Evolutionary conservation across 30 jellyfish, hydroid and myxozoan species (phyloP).

Genomic region (Clytia hemisphaerica): DNA sequence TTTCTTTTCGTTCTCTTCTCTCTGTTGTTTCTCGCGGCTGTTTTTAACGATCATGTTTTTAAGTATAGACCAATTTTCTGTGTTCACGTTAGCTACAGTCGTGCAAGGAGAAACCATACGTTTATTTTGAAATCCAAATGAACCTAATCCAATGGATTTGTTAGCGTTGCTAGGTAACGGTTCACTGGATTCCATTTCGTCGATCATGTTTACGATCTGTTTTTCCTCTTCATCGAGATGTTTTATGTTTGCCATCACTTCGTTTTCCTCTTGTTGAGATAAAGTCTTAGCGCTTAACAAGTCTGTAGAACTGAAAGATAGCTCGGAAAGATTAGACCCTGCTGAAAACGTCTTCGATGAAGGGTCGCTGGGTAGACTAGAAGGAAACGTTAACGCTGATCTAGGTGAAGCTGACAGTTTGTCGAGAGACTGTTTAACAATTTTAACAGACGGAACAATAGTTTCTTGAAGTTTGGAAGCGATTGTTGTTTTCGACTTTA

Average conservation of each 20-base stretch:
- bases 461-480: too few species aligned
- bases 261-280: conserved; percentile 6
- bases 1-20: not conserved
- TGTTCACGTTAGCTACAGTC: conserved; percentile 21
- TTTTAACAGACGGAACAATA: too few species aligned
- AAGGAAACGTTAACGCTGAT: too few species aligned
- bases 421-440: too few species aligned
- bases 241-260: not conserved
- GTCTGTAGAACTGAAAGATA: conserved; percentile 25
- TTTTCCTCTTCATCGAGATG: conserved; percentile 11
- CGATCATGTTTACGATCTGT: conserved; percentile 12
- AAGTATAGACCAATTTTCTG: conserved; percentile 34
- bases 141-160: not conserved
- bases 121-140: too few species aligned
- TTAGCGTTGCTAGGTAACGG: not conserved
- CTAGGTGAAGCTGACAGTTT: too few species aligned
- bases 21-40: not conserved
- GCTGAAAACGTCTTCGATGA: conserved; percentile 23
- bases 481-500: too few species aligned
- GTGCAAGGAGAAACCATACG: conserved; percentile 1
- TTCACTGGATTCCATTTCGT: conserved; percentile 1
- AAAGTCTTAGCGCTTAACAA: not conserved
- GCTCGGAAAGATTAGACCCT: conserved; percentile 25
- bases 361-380: too few species aligned
- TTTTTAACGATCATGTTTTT: conserved; percentile 19